Evolutionary conservation across 1,140 invertebrate species (phyloP).

Genomic region (Mya arenaria): DNA sequence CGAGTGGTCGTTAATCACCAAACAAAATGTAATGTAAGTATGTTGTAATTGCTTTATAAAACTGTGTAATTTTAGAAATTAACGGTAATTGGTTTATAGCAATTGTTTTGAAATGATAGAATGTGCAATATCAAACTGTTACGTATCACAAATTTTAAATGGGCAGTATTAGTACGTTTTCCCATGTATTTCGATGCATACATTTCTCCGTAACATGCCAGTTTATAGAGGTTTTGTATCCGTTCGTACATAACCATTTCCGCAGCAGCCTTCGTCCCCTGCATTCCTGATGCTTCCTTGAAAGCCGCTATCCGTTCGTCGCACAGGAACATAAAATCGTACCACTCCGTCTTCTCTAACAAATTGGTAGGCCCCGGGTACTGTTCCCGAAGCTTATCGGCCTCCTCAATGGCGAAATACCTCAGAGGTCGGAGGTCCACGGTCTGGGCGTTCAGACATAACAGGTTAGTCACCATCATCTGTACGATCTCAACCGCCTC

Average conservation of each 20-base stretch:
- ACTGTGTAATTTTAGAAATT: too few relatives aligned
- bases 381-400: constrained; percentile 6
- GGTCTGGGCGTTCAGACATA: constrained; percentile 21
- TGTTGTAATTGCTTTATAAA: too few relatives aligned
- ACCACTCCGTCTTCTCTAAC: constrained; percentile 19
- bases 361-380: background rate
- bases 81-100: too few relatives aligned
- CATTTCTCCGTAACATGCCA: constrained; percentile 8
- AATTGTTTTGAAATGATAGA: too few relatives aligned
- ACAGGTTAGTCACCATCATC: constrained; percentile 43
- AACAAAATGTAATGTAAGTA: too few relatives aligned
- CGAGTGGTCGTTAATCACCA: too few relatives aligned
- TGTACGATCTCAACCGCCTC: constrained; percentile 40
- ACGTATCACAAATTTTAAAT: too few relatives aligned
- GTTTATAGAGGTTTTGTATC: background rate
- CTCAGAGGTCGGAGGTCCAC: constrained; percentile 35
- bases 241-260: background rate
- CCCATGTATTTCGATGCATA: constrained; percentile 24
- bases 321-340: constrained; percentile 23
- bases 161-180: constrained; percentile 17
- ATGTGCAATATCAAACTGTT: too few relatives aligned
- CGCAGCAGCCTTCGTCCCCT: background rate
- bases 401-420: constrained; percentile 12
- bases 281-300: too few relatives aligned
- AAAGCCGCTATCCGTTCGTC: background rate